Evolutionary conservation across 2,113 vertebrate species (phyloP).

Genomic region (Carassius gibelio): DNA sequence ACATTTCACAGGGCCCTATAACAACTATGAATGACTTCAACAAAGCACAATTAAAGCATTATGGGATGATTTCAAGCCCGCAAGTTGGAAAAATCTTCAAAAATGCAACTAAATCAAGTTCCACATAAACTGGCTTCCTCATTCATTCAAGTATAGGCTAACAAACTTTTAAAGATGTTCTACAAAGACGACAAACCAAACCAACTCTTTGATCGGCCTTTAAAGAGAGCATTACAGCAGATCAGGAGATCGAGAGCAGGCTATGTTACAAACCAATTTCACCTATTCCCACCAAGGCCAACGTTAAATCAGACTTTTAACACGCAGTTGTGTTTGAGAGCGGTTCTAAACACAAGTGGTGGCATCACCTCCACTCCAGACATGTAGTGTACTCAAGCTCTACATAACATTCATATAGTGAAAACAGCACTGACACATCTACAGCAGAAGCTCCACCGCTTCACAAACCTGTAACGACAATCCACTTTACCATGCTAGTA

Average conservation of each 20-base stretch:
- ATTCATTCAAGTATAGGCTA: conserved; percentile 24
- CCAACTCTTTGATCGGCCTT: conserved; percentile 34
- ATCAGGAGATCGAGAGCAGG: conserved; percentile 49
- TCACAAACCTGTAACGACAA: conserved; percentile 6
- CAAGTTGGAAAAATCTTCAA: background rate
- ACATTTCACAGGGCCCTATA: too few species aligned
- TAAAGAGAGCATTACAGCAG: conserved; percentile 41
- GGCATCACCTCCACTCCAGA: conserved; percentile 40
- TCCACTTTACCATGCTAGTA: conserved; percentile 6
- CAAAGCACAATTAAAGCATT: conserved; percentile 6
- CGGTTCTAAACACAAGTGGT: conserved; percentile 32
- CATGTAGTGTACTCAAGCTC: conserved; percentile 30
- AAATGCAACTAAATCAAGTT: background rate
- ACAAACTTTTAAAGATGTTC: background rate
- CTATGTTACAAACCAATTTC: conserved; percentile 56
- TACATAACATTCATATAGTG: conserved; percentile 15
- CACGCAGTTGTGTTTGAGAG: conserved; percentile 47
- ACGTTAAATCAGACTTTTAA: conserved; percentile 53
- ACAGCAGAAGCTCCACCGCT: background rate
- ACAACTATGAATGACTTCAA: background rate
- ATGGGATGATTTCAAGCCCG: background rate
- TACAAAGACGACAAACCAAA: conserved; percentile 40
- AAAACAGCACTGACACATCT: conserved; percentile 20
- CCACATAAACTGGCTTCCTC: background rate
- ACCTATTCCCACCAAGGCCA: conserved; percentile 38